These are phyloP conservation scores for Corapipo altera DNA, from an alignment of 2,113 vertebrate genomes.

Conservation along the genomic window DNA sequence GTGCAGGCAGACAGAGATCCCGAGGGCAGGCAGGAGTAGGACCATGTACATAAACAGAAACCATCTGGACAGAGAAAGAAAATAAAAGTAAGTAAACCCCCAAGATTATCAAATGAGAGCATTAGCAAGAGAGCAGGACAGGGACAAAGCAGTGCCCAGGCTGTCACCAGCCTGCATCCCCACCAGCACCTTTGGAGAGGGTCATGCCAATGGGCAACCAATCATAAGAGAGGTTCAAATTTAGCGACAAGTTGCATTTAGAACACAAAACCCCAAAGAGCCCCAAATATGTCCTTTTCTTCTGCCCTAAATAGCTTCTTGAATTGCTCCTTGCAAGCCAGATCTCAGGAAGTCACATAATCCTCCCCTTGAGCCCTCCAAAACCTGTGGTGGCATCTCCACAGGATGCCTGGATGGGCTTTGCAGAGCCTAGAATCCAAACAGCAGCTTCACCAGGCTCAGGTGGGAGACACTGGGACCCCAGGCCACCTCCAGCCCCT, in stretches of 20 bases:
- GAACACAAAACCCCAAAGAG: not conserved
- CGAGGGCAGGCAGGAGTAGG: not conserved
- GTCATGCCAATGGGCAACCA: not conserved
- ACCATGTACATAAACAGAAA: fast-evolving
- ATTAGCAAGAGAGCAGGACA: not conserved
- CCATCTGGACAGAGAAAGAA: not conserved
- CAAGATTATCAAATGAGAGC: not conserved
- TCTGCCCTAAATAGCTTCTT: not conserved
- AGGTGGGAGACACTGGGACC: not conserved
- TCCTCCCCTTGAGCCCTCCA: not conserved
- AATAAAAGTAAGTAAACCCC: not conserved
- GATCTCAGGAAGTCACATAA: not conserved
- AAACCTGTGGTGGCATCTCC: fast-evolving
- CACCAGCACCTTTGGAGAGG: not conserved
- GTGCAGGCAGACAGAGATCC: not conserved
- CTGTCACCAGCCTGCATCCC: not conserved
- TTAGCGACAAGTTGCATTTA: not conserved
- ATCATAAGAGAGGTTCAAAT: not conserved
- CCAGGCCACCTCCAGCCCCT: not conserved
- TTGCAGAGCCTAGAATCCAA: not conserved
- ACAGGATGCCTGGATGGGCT: not conserved
- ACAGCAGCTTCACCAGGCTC: not conserved
- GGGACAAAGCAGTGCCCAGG: not conserved
- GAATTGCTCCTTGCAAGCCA: not conserved
- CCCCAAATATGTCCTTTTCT: not conserved